Conservation (phyloP, 2,797 vertebrate species). For the Anisognathus igniventris region DNA sequence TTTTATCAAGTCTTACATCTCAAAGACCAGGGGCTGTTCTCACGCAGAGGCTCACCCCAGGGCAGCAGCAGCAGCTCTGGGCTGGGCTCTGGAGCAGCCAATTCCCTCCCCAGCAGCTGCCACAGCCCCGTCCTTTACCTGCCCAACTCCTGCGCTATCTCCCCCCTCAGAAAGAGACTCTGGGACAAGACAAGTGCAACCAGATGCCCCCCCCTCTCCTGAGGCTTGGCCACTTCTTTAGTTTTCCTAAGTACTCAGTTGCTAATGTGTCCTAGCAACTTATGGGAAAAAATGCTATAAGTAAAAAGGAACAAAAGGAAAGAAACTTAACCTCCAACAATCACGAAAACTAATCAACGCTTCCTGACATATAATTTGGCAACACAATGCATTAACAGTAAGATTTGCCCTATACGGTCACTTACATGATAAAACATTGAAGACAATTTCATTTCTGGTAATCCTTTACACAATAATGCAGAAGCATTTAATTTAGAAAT, state of each 20-base stretch:
- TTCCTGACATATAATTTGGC: background rate
- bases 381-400: background rate
- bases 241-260: background rate
- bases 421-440: background rate
- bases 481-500: background rate
- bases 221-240: background rate
- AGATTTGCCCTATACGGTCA: background rate
- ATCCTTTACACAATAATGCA: background rate
- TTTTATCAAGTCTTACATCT: background rate
- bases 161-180: background rate
- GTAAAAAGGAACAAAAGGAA: background rate
- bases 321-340: background rate
- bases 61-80: background rate
- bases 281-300: background rate
- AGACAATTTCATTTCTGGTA: background rate
- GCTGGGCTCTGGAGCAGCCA: background rate
- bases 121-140: background rate
- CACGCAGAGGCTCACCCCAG: background rate
- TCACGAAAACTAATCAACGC: background rate
- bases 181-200: background rate
- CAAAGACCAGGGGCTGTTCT: background rate
- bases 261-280: background rate
- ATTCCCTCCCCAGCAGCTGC: background rate
- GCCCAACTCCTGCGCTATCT: background rate
- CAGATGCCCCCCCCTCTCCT: background rate